Base-by-base conservation (phyloP, 2,888 invertebrate genomes). In the Antheraea yamamai region DNA sequence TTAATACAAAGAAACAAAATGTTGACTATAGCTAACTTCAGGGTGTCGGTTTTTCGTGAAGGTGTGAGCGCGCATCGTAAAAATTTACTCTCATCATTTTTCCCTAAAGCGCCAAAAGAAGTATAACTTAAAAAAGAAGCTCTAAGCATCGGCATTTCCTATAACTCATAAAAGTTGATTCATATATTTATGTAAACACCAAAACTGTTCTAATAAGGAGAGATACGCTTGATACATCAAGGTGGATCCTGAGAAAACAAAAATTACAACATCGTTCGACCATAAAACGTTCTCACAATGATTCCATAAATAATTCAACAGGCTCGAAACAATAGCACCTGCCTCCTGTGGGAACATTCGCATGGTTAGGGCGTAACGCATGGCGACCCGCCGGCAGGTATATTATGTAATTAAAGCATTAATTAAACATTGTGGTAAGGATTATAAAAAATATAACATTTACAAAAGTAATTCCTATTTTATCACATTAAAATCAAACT, bases 291-390 rank as follows among this genome's bases (percentile, higher is more conserved):
- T 79, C 76, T 75, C 86, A 90, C 89, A 90, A 88, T 87, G 82
- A 83, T 81, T 74, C 79, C 82, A 88, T 89, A 86, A 88, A 90
- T 90, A 85, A 91, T 90, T 86, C 86, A 90, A 84, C 83, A 80
- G 80, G 78, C 79, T 79, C 80, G 81, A 82, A 81, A 88, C 88
- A 89, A 90, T 86, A 79, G 87, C 90, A 89, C 90, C 88, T 89
- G 90, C 84, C 82, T 85, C 87, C 87, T 91, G 87, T 91, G 90
- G 90, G 91, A 91, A 90, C 84, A 81, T 88, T 88, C 86, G 84
- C 86, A 86, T 84, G 87, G 84, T 78, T 78, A 75, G 84, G 87
- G 83, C 85, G 91, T 91, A 87, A 87, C 85, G 91, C 90, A 83
- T 81, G 84, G 81, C 76, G 77, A 76, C 76, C 74, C 78, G 80